phyloP scores from a whole-genome alignment of 2,797 vertebrate genomes.

The Adrianichthys oophorus region DNA sequence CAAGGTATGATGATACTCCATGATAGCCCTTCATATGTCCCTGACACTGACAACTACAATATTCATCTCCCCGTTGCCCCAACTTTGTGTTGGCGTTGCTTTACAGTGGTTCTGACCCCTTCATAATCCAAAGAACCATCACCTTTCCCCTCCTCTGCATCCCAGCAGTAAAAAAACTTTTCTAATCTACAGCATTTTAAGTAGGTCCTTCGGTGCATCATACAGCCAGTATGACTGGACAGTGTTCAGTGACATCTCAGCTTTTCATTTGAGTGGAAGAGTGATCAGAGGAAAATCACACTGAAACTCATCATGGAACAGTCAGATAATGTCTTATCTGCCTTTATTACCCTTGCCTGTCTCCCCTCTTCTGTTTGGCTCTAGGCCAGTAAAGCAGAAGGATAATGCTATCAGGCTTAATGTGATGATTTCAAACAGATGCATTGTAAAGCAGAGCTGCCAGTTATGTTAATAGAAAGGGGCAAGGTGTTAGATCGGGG shows the following conservation, averaged over 20 bases:
- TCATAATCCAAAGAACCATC: conserved; percentile 31
- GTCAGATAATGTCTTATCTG: conserved; percentile 46
- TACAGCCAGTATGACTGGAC: conserved; percentile 11
- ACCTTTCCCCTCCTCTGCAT: conserved; percentile 6
- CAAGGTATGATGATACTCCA: background rate
- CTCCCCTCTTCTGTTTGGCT: conserved; percentile 51
- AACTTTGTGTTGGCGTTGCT: conserved; percentile 23
- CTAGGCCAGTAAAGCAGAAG: conserved; percentile 50
- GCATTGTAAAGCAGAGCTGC: conserved; percentile 58
- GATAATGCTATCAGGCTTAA: conserved; percentile 56
- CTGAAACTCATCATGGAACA: conserved; percentile 24
- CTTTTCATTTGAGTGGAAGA: conserved; percentile 21
- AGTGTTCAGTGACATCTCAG: conserved; percentile 21
- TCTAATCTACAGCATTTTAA: conserved; percentile 35
- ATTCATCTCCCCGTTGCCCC: background rate
- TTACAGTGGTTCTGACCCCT: conserved; percentile 42
- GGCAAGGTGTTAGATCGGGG: conserved; percentile 54
- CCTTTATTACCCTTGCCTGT: conserved; percentile 67
- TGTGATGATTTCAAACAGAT: conserved; percentile 66
- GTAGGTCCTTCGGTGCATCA: conserved; percentile 16
- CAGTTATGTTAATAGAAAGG: conserved; percentile 60
- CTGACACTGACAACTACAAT: conserved; percentile 26
- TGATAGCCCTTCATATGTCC: conserved; percentile 3
- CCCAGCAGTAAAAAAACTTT: conserved; percentile 12
- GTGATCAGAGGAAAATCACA: conserved; percentile 23